phyloP scores from a whole-genome alignment of 2,888 invertebrate genomes.

The Autographa gamma region DNA sequence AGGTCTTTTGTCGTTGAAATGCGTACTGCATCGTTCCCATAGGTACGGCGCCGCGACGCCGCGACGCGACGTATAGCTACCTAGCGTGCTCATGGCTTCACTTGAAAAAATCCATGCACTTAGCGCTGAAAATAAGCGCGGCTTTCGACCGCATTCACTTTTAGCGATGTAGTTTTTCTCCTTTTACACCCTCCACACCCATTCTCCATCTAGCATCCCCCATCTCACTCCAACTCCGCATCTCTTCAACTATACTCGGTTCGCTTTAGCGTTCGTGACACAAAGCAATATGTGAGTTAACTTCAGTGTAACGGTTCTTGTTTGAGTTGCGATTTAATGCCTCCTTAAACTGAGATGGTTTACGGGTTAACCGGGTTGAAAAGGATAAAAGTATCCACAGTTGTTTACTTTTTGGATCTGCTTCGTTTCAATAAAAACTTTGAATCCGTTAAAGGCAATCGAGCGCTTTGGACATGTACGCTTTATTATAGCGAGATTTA shows the following conservation, averaged over 20 bases:
- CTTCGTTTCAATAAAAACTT: slow-evolving; percentile 82
- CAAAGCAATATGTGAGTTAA: slow-evolving; percentile 89
- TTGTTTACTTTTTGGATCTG: slow-evolving; percentile 85
- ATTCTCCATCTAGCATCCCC: slow-evolving; percentile 80
- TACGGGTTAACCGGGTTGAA: slow-evolving; percentile 87
- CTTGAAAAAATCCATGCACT: slow-evolving; percentile 89
- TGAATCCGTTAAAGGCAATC: slow-evolving; percentile 78
- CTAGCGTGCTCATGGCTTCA: slow-evolving; percentile 79
- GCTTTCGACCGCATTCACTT: slow-evolving; percentile 89
- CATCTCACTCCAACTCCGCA: slow-evolving; percentile 79
- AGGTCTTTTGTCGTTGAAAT: slow-evolving; percentile 50
- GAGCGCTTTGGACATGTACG: slow-evolving; percentile 68
- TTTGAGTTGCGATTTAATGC: slow-evolving; percentile 89
- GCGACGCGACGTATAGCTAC: slow-evolving; percentile 41
- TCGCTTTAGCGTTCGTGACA: slow-evolving; percentile 88
- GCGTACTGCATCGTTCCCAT: slow-evolving; percentile 29
- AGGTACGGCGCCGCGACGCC: slow-evolving; percentile 41
- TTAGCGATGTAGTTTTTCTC: slow-evolving; percentile 89
- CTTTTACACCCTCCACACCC: slow-evolving; percentile 87
- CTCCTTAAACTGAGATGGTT: slow-evolving; percentile 89
- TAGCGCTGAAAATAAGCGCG: slow-evolving; percentile 87
- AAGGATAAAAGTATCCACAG: slow-evolving; percentile 85
- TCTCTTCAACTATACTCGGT: slow-evolving; percentile 79
- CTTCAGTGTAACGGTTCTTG: slow-evolving; percentile 88
- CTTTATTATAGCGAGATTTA: slow-evolving; percentile 65